Base-by-base conservation (phyloP, 2,888 invertebrate species). In the Brachyopa scutellaris region DNA sequence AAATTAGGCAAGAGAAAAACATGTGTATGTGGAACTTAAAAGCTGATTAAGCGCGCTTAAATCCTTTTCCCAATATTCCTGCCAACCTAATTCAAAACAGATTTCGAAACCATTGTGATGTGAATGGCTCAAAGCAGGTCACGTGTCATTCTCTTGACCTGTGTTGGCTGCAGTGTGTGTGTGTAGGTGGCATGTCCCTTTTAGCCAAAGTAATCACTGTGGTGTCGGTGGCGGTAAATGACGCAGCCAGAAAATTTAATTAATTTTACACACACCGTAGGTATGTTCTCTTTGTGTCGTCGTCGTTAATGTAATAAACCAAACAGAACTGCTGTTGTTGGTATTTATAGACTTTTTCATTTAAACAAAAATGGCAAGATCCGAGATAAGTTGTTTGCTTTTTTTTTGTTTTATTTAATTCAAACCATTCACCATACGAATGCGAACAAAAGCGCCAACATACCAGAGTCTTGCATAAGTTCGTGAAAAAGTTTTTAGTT, bases 401-500 rank as follows among this genome's bases (percentile, higher is more conserved):
- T 53, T 33, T 26, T 62, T 53, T 38, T 15, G 45, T 73, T 73
- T 40, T n/a, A n/a, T n/a, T n/a, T n/a, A n/a, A 29, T 49, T 40
- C 26, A 26, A 49, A 36, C 49, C 47, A 70, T 13, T 55, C 29
- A 55, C 26, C 49, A 42, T 40, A 55, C 6, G 33, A 53, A 7
- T 23, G 17, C 57, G 21, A 59, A 40, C 49, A 64, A 42, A 57
- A 70, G 64, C 64, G 36, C 51, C 72, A 66, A 42, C 78, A 78
- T 72, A 72, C 64, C 64, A 21, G 21, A 19, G 26, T 21, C 78
- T 78, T 78, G 72, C 72, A 78, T 78, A 78, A 78, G 78, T 64
- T 45, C 70, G 77, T 64, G 64, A 57, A 74, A 62, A 53, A 3
- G 2, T 23, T 42, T 7, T 57, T 38, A 7, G 33, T 57, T 69